Evolutionary conservation across 2,888 invertebrate genomes (phyloP), one percentile per base, ranked within the genome.

Genomic region (Schizaphis graminum): DNA sequence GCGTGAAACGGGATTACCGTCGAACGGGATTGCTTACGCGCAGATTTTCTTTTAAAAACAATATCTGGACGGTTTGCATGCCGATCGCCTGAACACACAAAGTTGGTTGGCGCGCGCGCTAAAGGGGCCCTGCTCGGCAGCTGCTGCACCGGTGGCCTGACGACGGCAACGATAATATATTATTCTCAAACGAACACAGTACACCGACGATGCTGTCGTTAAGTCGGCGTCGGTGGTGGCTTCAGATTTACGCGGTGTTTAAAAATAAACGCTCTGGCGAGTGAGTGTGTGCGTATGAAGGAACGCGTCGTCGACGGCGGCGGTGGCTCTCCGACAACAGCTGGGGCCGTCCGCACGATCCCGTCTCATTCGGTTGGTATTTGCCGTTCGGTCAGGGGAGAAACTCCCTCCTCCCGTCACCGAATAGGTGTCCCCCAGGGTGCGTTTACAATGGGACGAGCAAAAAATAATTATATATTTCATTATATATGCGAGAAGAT

Each of bases 211-310:
- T 67, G 61, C 41, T 49, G 56, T 49, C 92, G 92, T 41, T 56
- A 4, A 41, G 91, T 57, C 57, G 57, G 16, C 67, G 13, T 10
- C 21, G 44, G 10, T 1, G 35, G 35, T 28, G 56, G 84, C 49
- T 21, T 35, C 53, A 67, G 84, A 85, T 89, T 93, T 93, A 89
- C 93, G 93, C 93, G 61, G 28, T 53, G 94, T 94, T 94, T 94
- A 94, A 94, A 94, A 94, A 94, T 94, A 94, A 91, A 94, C 94
- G 89, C 41, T 57, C 94, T 94, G 94, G 90, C 90, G 90, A 67
- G 93, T 35, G 90, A 85, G 77, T 77, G 77, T 21, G 21, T 21
- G 7, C 49, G 85, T 90, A 44, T 11, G 35, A 8, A 89, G 77
- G 89, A 93, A 89, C 93, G 89, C 87, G 49, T 28, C 90, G 94